phyloP scores from a whole-genome alignment of 2,888 invertebrate species.

The Micoletzkya japonica region DNA sequence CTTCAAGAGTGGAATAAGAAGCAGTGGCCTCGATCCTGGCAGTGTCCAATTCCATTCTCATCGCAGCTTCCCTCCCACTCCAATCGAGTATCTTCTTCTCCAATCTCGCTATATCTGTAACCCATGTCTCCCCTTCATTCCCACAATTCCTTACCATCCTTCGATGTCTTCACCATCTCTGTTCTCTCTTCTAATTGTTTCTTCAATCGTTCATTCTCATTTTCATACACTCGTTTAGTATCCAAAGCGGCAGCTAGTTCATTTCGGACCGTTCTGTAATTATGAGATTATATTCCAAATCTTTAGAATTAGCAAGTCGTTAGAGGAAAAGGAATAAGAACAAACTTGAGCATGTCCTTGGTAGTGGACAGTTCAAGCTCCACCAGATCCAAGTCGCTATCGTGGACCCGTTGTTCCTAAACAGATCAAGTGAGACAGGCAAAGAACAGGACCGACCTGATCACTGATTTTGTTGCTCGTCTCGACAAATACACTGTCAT shows the following conservation, averaged over 20 bases:
- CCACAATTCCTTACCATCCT: background rate
- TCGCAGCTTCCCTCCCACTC: too few relatives aligned
- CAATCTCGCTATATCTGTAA: too few relatives aligned
- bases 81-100: too few relatives aligned
- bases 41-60: too few relatives aligned
- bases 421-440: background rate
- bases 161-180: background rate
- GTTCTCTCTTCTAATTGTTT: slow-evolving; percentile 10
- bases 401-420: slow-evolving; percentile 4
- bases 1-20: too few relatives aligned
- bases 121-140: too few relatives aligned
- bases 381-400: slow-evolving; percentile 15
- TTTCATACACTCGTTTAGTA: background rate
- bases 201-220: slow-evolving; percentile 14
- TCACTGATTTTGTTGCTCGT: slow-evolving; percentile 27
- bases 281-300: background rate
- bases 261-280: slow-evolving; percentile 1
- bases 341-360: slow-evolving; percentile 3
- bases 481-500: slow-evolving; percentile 9
- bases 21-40: too few relatives aligned
- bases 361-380: background rate
- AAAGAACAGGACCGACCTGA: background rate
- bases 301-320: too few relatives aligned
- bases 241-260: background rate
- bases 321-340: too few relatives aligned